phyloP scores from a whole-genome alignment of 2,113 vertebrate species.

The Mobula birostris region DNA sequence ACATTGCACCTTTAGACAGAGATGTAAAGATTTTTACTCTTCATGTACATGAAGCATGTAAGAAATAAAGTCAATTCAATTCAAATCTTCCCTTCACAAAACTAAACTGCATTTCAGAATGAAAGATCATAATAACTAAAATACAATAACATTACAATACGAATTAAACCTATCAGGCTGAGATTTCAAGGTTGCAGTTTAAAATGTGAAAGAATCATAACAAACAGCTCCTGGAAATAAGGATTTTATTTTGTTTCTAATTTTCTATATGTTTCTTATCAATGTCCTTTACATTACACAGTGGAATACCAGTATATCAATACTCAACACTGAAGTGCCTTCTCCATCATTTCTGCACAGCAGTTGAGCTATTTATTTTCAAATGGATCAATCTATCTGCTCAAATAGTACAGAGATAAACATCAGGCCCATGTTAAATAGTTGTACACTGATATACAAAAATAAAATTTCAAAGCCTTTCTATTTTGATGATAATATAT shows the following conservation, averaged over 20 bases:
- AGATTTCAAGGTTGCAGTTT: not conserved
- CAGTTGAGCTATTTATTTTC: not conserved
- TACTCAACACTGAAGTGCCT: not conserved
- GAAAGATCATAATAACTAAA: not conserved
- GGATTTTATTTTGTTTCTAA: not conserved
- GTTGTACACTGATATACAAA: not conserved
- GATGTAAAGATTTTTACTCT: no score
- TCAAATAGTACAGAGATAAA: not conserved
- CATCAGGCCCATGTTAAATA: not conserved
- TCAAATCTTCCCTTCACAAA: not conserved
- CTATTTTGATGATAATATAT: not conserved
- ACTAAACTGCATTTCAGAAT: not conserved
- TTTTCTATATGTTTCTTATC: not conserved
- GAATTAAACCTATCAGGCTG: not conserved
- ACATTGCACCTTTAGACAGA: no score
- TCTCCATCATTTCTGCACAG: constrained; percentile 5
- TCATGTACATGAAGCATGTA: no score
- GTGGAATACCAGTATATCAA: not conserved
- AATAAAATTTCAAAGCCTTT: not conserved
- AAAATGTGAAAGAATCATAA: not conserved
- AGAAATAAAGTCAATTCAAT: no score
- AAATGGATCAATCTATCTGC: not conserved
- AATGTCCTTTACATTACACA: not conserved
- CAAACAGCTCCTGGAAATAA: not conserved
- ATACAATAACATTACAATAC: not conserved